These are phyloP conservation scores for Drosophila pachea DNA, from an alignment of 1,140 invertebrate genomes.

Conservation along the genomic window DNA sequence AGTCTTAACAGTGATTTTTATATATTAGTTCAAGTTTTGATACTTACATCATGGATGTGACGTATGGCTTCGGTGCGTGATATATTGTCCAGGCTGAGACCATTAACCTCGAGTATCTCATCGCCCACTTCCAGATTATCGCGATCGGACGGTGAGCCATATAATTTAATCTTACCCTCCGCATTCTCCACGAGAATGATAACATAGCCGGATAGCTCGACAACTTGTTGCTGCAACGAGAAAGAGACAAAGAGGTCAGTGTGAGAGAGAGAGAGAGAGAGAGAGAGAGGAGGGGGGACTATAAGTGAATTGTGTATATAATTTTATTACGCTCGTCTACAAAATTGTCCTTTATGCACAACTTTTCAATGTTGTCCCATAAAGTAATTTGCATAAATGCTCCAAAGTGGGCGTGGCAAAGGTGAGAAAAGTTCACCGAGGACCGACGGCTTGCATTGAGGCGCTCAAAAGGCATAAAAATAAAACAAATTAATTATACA, in stretches of 20 bases:
- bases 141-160: conserved; percentile 96
- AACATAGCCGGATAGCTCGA: conserved; percentile 96
- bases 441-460: no score
- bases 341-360: conserved; percentile 21
- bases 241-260: not conserved
- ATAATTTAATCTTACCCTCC: conserved; percentile 96
- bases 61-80: conserved; percentile 93
- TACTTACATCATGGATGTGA: conserved; percentile 93
- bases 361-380: conserved; percentile 31
- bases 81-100: conserved; percentile 91
- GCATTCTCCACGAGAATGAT: conserved; percentile 96
- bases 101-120: conserved; percentile 97
- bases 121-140: conserved; percentile 95
- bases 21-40: no score
- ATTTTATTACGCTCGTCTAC: conserved; percentile 1
- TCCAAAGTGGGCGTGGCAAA: conserved; percentile 20
- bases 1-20: not conserved
- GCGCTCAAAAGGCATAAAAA: conserved; percentile 1
- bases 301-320: not conserved
- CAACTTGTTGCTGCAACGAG: conserved; percentile 81
- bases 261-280: not conserved
- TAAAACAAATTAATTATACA: conserved; percentile 73
- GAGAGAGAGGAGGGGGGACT: no score
- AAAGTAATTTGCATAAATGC: conserved; percentile 52
- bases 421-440: not conserved